Percentiles rank a stretch among this genome's conserved stretches.
Conservation (phyloP, 1,140 invertebrate species). For the Argopecten irradians region DNA sequence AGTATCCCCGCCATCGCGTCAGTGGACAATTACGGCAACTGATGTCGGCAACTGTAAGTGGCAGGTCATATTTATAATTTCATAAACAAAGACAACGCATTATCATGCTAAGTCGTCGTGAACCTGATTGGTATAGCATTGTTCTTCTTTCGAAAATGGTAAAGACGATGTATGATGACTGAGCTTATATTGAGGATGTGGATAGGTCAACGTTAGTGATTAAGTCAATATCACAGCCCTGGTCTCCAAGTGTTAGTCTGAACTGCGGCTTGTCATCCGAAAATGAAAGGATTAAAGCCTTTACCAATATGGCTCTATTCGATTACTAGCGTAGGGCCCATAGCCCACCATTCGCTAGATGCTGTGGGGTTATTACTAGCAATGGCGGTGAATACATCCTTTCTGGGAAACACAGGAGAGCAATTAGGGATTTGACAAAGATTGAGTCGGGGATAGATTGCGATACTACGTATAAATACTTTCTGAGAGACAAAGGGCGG, state of each 20-base stretch:
- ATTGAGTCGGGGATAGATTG: not conserved
- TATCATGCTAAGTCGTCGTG: no score
- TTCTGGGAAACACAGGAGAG: not conserved
- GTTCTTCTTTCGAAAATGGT: no score
- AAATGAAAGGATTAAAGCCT: constrained; percentile 7
- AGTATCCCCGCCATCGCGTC: no score
- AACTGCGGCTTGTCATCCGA: not conserved
- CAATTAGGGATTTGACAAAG: not conserved
- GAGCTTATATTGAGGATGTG: not conserved
- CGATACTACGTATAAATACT: no score
- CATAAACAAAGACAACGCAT: no score
- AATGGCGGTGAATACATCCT: not conserved
- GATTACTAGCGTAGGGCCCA: not conserved
- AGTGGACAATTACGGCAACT: no score
- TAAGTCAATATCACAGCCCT: not conserved
- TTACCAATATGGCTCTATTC: not conserved
- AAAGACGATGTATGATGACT: not conserved
- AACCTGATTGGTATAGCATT: no score
- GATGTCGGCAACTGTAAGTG: no score
- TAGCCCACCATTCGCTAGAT: not conserved
- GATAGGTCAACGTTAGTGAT: not conserved
- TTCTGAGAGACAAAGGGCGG: no score
- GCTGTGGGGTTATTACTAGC: not conserved
- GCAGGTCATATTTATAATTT: no score
- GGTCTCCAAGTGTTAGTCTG: not conserved